Base-by-base conservation (phyloP, 2,797 vertebrate genomes). In the Capromys pilorides region DNA sequence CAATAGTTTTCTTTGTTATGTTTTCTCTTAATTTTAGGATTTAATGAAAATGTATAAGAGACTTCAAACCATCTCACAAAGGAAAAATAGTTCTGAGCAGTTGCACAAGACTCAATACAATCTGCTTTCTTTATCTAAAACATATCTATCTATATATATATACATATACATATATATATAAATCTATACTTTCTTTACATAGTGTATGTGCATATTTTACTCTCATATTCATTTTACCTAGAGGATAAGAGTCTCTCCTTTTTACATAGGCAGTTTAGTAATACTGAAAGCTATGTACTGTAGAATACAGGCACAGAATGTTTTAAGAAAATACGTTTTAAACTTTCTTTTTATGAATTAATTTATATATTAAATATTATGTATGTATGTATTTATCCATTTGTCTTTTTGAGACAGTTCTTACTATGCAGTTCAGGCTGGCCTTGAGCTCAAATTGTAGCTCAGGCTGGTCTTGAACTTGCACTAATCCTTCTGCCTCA, bases 251-350 rank as follows among this genome's bases (percentile, higher is more conserved):
- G 7, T 6, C 6, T 73, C 64, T 39, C 41, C 28, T 84, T 93
- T 8, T 6, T 91, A 83, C 89, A 22, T 45, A 67, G 7, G 3
- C 41, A 80, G 77, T 81, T 61, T 19, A 85, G 85, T 88, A 90
- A 54, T 61, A 62, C 67, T 69, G 45, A 59, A 73, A 45, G 59
- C 45, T 36, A 39, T 18, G 39, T 39, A 71, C 51, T 51, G 51
- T 51, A 51, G 51, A 51, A 51, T 51, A 51, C 10, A 51, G 51
- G 51, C 21, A 92, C 19, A 78, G 28, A 86, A 82, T 36, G 26
- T 31, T 51, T 94, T 78, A 81, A 22, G 62, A 73, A 91, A 86
- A 86, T 51, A 41, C 82, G 18, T 36, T 81, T 92, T 85, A 62
- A 61, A 28, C 33, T 86, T 90, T 95, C 22, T 21, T 75, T 36